Conservation (phyloP, 2,113 vertebrate genomes). For the Candoia aspera region DNA sequence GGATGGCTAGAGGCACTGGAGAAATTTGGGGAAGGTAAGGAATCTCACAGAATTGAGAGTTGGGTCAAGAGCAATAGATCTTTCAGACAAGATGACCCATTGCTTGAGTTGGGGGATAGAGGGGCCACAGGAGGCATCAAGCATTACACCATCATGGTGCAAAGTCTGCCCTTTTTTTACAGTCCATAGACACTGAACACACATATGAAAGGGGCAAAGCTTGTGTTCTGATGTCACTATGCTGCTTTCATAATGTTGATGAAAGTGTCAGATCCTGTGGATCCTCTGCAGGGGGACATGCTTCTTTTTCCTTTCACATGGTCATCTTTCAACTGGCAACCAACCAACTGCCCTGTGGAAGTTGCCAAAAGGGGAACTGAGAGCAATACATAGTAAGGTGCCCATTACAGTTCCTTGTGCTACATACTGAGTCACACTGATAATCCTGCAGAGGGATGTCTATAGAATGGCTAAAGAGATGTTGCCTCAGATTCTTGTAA, state of each 20-base stretch:
- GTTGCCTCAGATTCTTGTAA: neutral
- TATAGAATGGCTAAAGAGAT: neutral
- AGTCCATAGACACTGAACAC: neutral
- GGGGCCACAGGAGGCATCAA: neutral
- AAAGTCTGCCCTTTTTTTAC: neutral
- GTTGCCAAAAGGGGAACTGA: neutral
- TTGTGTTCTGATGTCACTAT: neutral
- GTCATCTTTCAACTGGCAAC: neutral
- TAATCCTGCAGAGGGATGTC: neutral
- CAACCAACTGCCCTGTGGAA: neutral
- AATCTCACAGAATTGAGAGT: neutral
- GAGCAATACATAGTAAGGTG: neutral
- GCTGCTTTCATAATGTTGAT: neutral
- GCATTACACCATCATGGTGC: neutral
- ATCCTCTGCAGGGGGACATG: neutral
- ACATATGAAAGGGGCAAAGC: neutral
- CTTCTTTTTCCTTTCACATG: neutral
- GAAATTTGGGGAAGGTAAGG: neutral
- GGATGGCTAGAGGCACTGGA: neutral
- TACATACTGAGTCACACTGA: neutral
- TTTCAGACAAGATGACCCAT: neutral
- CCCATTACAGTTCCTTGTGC: neutral
- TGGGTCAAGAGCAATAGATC: neutral
- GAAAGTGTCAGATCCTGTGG: neutral
- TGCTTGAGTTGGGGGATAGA: neutral